phyloP scores from a whole-genome alignment of 2,888 invertebrate genomes.

The Pyrochroa serraticornis region DNA sequence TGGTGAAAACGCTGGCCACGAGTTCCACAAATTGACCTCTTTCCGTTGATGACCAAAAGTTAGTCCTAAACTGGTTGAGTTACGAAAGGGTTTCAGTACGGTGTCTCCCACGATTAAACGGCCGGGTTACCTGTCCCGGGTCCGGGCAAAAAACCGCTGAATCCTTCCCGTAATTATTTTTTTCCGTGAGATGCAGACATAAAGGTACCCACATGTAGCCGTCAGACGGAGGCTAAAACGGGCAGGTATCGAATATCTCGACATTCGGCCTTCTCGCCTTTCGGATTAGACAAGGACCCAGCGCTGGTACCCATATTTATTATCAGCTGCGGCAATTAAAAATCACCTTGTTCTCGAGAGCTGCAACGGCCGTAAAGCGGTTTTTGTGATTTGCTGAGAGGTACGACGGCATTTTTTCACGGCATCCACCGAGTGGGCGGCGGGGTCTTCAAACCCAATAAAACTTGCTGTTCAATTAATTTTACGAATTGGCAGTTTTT shows the following conservation, averaged over 20 bases:
- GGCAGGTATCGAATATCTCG: constrained; percentile 37
- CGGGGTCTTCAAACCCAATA: too few relatives aligned
- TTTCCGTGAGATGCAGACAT: constrained; percentile 32
- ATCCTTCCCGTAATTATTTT: constrained; percentile 28
- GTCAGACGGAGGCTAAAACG: constrained; percentile 27
- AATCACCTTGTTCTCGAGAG: constrained; percentile 31
- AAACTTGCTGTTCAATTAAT: too few relatives aligned
- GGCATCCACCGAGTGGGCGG: too few relatives aligned
- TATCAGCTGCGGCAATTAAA: constrained; percentile 35
- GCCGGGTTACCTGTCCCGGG: constrained; percentile 10
- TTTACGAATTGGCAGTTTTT: too few relatives aligned
- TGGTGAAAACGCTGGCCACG: too few relatives aligned
- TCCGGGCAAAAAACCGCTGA: constrained; percentile 16
- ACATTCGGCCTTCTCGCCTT: constrained; percentile 31
- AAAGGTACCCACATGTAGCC: constrained; percentile 33
- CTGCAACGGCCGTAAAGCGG: not conserved
- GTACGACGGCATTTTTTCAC: too few relatives aligned
- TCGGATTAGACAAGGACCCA: constrained; percentile 31
- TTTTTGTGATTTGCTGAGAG: not conserved
- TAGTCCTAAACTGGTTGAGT: not conserved
- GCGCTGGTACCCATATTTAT: constrained; percentile 39
- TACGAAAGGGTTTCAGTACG: too few relatives aligned
- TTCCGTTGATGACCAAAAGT: too few relatives aligned
- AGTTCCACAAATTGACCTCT: too few relatives aligned
- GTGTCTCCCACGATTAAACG: too few relatives aligned